A percentile compares a stretch with the other conserved stretches of the same genome.
Conservation (phyloP, 2,113 vertebrate genomes). For the Bostrychus sinensis region DNA sequence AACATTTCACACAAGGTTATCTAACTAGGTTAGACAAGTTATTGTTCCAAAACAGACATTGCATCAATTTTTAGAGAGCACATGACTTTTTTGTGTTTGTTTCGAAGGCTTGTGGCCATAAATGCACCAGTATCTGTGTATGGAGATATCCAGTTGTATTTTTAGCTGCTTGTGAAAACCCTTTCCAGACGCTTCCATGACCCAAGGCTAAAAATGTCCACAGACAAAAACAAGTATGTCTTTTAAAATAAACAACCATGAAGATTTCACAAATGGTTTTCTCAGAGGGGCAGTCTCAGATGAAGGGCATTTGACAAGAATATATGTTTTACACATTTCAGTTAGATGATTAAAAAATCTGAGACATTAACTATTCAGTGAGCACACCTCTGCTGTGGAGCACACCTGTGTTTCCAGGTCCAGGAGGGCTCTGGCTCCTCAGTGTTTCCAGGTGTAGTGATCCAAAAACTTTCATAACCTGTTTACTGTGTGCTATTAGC, state of each 20-base stretch:
- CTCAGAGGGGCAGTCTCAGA: not conserved
- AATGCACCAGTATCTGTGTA: not conserved
- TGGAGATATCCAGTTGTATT: not conserved
- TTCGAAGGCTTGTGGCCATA: not conserved
- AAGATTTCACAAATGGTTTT: not conserved
- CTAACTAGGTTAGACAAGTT: not conserved
- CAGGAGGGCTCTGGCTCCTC: no score
- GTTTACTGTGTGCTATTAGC: no score
- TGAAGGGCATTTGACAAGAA: not conserved
- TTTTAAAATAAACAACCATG: not conserved
- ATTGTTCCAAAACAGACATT: no score
- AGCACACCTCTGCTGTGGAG: no score
- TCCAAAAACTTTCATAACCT: no score
- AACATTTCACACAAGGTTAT: not conserved
- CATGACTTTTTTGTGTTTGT: not conserved
- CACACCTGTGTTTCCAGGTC: no score
- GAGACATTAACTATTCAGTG: no score
- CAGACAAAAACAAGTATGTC: slow-evolving; percentile 4
- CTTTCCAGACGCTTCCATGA: not conserved
- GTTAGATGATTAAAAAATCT: not conserved
- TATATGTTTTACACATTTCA: not conserved
- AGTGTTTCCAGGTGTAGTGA: no score
- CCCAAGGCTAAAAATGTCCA: slow-evolving; percentile 3
- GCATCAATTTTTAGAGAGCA: no score
- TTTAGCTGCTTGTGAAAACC: not conserved